These are phyloP conservation scores for Maniola hyperantus DNA, from an alignment of 2,888 invertebrate genomes.

Conservation along the genomic window DNA sequence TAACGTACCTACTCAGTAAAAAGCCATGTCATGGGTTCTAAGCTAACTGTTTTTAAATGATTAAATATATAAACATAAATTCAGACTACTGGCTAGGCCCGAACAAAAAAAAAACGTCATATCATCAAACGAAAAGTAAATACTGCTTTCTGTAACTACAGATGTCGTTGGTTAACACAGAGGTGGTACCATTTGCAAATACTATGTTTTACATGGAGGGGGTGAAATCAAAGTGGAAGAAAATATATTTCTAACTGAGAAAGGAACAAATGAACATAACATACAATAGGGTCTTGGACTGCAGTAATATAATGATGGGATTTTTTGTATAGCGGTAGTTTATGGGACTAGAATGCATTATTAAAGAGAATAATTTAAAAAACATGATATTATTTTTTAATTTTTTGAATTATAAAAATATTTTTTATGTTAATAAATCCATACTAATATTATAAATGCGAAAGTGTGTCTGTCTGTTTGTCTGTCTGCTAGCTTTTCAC, in stretches of 20 bases:
- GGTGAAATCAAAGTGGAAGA: neutral
- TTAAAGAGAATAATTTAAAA: too few species aligned
- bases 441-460: too few species aligned
- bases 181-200: conserved; percentile 67
- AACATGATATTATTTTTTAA: too few species aligned
- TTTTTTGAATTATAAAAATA: too few species aligned
- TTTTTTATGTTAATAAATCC: too few species aligned
- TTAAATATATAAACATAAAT: conserved; percentile 37
- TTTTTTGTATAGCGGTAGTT: too few species aligned
- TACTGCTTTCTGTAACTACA: conserved; percentile 68
- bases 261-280: neutral
- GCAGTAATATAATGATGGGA: too few species aligned
- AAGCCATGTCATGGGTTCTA: conserved; percentile 8
- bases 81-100: conserved; percentile 55
- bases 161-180: conserved; percentile 68
- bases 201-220: conserved; percentile 32
- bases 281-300: too few species aligned
- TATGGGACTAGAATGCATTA: too few species aligned
- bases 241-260: neutral
- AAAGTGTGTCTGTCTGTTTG: too few species aligned
- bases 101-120: conserved; percentile 53
- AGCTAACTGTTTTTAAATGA: neutral
- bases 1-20: neutral
- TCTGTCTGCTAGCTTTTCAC: too few species aligned
- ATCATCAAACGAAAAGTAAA: conserved; percentile 72